A percentile compares a stretch with the other conserved stretches of the same genome.
Evolutionary conservation across 2,888 invertebrate genomes (phyloP).

Genomic region (Arge pagana): DNA sequence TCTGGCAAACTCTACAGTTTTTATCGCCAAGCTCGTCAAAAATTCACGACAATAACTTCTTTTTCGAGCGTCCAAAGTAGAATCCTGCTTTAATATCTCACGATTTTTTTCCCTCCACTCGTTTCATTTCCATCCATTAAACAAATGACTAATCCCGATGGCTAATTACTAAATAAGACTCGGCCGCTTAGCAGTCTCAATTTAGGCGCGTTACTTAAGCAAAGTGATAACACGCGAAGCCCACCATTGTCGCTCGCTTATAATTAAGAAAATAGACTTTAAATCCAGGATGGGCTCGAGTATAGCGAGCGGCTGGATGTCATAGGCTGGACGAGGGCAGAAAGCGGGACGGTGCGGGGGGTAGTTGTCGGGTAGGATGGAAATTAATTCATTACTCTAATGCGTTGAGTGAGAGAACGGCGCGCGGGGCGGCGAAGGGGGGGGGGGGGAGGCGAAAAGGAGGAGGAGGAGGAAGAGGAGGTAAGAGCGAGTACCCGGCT

Average conservation of each 20-base stretch:
- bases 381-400: slow-evolving; percentile 59
- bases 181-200: slow-evolving; percentile 21
- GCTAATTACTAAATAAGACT: slow-evolving; percentile 34
- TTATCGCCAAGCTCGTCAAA: too few species aligned
- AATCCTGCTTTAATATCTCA: too few species aligned
- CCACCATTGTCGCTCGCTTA: slow-evolving; percentile 48
- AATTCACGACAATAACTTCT: too few species aligned
- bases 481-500: too few species aligned
- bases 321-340: slow-evolving; percentile 13
- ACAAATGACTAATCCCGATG: slow-evolving; percentile 25
- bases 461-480: too few species aligned
- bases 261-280: slow-evolving; percentile 56
- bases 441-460: too few species aligned
- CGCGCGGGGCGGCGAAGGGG: too few species aligned
- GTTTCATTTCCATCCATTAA: slow-evolving; percentile 21
- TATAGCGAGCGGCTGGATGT: slow-evolving; percentile 8
- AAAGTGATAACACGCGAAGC: slow-evolving; percentile 25
- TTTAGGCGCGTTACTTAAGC: slow-evolving; percentile 22
- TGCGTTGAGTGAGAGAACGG: slow-evolving; percentile 53
- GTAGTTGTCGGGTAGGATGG: slow-evolving; percentile 49
- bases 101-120: too few species aligned
- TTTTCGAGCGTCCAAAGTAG: too few species aligned
- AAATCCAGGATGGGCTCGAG: slow-evolving; percentile 42
- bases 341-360: slow-evolving; percentile 24
- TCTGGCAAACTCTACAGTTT: too few species aligned